Conservation (phyloP, 2,113 vertebrate genomes). For the Melozone crissalis region DNA sequence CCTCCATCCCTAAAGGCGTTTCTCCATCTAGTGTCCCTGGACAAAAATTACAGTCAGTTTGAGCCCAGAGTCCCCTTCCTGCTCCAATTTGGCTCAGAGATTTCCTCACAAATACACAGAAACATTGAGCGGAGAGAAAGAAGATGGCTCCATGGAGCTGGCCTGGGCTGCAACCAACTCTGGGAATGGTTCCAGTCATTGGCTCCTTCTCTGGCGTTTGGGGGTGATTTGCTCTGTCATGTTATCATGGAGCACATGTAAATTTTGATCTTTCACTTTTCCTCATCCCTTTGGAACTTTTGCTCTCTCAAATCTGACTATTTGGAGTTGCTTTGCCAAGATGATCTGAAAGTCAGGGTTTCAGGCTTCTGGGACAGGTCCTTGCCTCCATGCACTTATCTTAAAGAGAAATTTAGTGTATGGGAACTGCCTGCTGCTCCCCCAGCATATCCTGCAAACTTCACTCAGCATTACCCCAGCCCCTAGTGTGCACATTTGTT, state of each 20-base stretch:
- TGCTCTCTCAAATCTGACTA: not conserved
- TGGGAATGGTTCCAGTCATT: not conserved
- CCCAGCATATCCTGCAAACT: not conserved
- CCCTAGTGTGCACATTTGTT: not conserved
- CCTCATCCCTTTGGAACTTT: not conserved
- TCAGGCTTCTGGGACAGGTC: not conserved
- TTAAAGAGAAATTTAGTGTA: not conserved
- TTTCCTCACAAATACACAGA: not conserved
- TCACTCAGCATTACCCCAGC: not conserved
- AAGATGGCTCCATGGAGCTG: not conserved
- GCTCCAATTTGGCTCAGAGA: not conserved
- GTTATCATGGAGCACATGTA: not conserved
- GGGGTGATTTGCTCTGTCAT: not conserved
- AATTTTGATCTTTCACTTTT: not conserved
- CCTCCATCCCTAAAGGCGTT: not conserved
- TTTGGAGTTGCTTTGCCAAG: not conserved
- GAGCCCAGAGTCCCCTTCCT: not conserved
- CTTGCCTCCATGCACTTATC: not conserved
- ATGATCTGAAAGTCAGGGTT: not conserved
- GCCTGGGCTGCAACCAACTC: not conserved
- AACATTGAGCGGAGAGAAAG: not conserved
- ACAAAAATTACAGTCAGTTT: conserved; percentile 2
- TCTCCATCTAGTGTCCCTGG: conserved; percentile 65
- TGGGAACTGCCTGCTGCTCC: not conserved
- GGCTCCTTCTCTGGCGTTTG: not conserved